A percentile compares a stretch with the other conserved stretches of the same genome.
Conservation (phyloP, 1,140 invertebrate genomes). For the Leptopilina boulardi region DNA sequence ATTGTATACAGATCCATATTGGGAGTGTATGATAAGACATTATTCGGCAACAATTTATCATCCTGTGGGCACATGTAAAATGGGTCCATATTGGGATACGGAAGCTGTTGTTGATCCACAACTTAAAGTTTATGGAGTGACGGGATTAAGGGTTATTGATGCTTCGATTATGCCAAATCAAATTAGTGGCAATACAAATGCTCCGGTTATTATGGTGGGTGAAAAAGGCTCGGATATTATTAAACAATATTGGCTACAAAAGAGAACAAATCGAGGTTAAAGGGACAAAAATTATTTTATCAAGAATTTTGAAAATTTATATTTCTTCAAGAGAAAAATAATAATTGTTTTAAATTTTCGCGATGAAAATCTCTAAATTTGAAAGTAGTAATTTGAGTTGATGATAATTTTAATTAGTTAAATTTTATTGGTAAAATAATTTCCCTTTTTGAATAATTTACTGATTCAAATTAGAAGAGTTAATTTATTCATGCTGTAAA, state of each 20-base stretch:
- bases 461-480: too few species aligned
- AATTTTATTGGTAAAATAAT: too few species aligned
- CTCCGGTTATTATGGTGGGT: constrained; percentile 82
- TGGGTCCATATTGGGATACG: constrained; percentile 91
- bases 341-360: too few species aligned
- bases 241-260: constrained; percentile 74
- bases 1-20: constrained; percentile 84
- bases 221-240: constrained; percentile 82
- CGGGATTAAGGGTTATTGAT: constrained; percentile 80
- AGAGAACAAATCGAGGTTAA: neutral
- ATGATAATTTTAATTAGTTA: too few species aligned
- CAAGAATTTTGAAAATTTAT: neutral
- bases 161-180: constrained; percentile 85
- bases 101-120: constrained; percentile 91
- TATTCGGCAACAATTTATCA: constrained; percentile 91
- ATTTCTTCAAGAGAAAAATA: neutral
- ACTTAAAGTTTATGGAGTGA: constrained; percentile 66
- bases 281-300: neutral
- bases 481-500: too few species aligned
- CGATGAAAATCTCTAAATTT: too few species aligned
- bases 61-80: constrained; percentile 93
- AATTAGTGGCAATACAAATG: constrained; percentile 83
- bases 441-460: too few species aligned
- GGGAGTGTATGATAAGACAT: constrained; percentile 89
- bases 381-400: too few species aligned